phyloP scores from a whole-genome alignment of 2,888 invertebrate species.

The Drosophila paramelanica region DNA sequence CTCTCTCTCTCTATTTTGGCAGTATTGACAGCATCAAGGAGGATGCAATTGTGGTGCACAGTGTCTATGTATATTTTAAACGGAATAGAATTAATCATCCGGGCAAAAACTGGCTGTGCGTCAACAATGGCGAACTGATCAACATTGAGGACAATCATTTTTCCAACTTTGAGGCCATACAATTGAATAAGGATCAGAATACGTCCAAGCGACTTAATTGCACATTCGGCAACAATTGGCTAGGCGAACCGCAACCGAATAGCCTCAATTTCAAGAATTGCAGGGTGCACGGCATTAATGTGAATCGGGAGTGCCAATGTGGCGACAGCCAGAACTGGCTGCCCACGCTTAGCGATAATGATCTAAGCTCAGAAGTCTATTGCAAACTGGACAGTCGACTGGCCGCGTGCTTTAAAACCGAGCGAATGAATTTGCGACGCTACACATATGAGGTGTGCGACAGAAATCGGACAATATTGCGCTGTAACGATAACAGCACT shows the following conservation, averaged over 20 bases:
- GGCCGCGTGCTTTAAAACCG: constrained; percentile 81
- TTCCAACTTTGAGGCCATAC: constrained; percentile 75
- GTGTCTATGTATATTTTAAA: constrained; percentile 77
- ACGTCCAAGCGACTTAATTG: constrained; percentile 70
- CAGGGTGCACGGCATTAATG: constrained; percentile 75
- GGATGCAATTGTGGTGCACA: constrained; percentile 81
- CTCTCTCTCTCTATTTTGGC: constrained; percentile 18
- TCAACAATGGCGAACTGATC: constrained; percentile 79
- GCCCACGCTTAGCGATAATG: constrained; percentile 72
- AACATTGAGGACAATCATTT: constrained; percentile 81
- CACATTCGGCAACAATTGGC: constrained; percentile 81
- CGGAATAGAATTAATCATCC: constrained; percentile 77
- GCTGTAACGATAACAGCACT: constrained; percentile 76
- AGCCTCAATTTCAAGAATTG: constrained; percentile 83
- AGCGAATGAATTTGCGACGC: constrained; percentile 77
- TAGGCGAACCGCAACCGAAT: constrained; percentile 74
- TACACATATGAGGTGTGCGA: constrained; percentile 83
- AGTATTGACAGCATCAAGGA: constrained; percentile 82
- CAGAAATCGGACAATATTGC: constrained; percentile 68
- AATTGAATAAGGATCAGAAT: constrained; percentile 69
- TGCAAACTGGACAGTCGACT: constrained; percentile 77
- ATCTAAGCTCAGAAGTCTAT: constrained; percentile 82
- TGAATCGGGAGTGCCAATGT: constrained; percentile 81
- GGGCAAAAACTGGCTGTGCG: constrained; percentile 81
- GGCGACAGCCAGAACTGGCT: constrained; percentile 74